phyloP scores from a whole-genome alignment of 1,140 invertebrate species.

The Drosophila insularis region DNA sequence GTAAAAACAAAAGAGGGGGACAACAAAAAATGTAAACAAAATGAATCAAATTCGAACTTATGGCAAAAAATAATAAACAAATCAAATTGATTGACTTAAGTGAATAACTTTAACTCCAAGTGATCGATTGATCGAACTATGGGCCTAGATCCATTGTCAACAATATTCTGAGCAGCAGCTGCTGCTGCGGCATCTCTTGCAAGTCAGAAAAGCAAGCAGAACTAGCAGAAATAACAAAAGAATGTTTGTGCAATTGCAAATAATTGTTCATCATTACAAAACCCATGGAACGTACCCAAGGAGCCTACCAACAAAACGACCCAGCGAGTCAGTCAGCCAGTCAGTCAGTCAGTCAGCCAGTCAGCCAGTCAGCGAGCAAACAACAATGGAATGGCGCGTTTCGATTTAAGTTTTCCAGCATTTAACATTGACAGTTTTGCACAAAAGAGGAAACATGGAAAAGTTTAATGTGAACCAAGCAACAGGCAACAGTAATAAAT shows the following conservation, averaged over 20 bases:
- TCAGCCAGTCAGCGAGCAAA: background rate
- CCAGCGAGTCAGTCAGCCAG: no score
- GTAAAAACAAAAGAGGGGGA: background rate
- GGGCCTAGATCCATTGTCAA: slow-evolving; percentile 21
- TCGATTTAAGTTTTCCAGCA: slow-evolving; percentile 64
- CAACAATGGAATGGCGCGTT: slow-evolving; percentile 7
- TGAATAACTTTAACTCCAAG: slow-evolving; percentile 17
- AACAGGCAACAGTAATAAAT: slow-evolving; percentile 36
- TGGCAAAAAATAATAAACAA: background rate
- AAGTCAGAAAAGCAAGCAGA: slow-evolving; percentile 48
- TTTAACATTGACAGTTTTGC: slow-evolving; percentile 67
- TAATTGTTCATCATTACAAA: slow-evolving; percentile 77
- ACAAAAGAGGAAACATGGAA: slow-evolving; percentile 65
- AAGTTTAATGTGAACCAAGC: slow-evolving; percentile 55
- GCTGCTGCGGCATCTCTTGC: slow-evolving; percentile 66
- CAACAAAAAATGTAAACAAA: background rate
- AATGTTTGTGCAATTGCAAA: slow-evolving; percentile 76
- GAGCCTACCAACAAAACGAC: background rate
- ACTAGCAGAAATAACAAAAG: slow-evolving; percentile 65
- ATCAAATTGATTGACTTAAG: background rate
- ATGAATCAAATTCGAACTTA: background rate
- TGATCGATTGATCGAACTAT: slow-evolving; percentile 47
- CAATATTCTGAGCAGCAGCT: slow-evolving; percentile 66
- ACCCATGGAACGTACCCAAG: background rate
- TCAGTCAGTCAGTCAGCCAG: background rate